Evolutionary conservation across 2,888 invertebrate species (phyloP).

Genomic region (Patella ulyssiponensis): DNA sequence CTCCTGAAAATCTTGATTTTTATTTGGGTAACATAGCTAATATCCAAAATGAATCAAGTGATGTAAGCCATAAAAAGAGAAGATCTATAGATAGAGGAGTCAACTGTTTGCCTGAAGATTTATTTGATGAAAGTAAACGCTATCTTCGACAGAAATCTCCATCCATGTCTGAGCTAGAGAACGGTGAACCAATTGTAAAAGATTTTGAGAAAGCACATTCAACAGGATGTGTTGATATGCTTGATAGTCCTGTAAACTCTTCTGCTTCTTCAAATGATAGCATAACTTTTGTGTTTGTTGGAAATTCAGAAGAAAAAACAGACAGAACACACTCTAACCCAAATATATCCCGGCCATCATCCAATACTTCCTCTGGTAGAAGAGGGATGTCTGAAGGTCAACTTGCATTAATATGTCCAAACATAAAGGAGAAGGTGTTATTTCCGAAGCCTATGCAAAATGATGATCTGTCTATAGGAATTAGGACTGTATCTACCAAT

Average conservation of each 20-base stretch:
- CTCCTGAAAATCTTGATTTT: slow-evolving; percentile 1
- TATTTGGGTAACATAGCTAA: neutral
- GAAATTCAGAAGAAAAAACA: slow-evolving; percentile 34
- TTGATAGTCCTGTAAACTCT: slow-evolving; percentile 22
- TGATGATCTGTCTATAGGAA: slow-evolving; percentile 42
- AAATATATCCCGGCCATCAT: neutral
- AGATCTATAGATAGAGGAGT: neutral
- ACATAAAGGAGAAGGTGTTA: slow-evolving; percentile 38
- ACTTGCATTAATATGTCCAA: slow-evolving; percentile 3
- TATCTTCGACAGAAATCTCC: slow-evolving; percentile 38
- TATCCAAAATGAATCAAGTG: neutral
- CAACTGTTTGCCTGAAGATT: neutral
- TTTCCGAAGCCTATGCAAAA: slow-evolving; percentile 50
- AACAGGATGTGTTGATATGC: slow-evolving; percentile 47
- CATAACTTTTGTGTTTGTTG: slow-evolving; percentile 60
- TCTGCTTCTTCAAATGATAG: slow-evolving; percentile 46
- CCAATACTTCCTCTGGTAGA: slow-evolving; percentile 12
- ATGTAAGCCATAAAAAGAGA: neutral
- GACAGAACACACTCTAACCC: neutral
- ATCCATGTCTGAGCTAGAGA: slow-evolving; percentile 40
- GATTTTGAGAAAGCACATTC: slow-evolving; percentile 47
- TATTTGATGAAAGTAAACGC: neutral
- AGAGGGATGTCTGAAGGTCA: slow-evolving; percentile 14
- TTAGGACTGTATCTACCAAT: slow-evolving; percentile 55
- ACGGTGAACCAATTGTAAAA: slow-evolving; percentile 18